These are phyloP conservation scores for Gallinago undulata DNA, from an alignment of 2,113 vertebrate genomes.

Conservation along the genomic window DNA sequence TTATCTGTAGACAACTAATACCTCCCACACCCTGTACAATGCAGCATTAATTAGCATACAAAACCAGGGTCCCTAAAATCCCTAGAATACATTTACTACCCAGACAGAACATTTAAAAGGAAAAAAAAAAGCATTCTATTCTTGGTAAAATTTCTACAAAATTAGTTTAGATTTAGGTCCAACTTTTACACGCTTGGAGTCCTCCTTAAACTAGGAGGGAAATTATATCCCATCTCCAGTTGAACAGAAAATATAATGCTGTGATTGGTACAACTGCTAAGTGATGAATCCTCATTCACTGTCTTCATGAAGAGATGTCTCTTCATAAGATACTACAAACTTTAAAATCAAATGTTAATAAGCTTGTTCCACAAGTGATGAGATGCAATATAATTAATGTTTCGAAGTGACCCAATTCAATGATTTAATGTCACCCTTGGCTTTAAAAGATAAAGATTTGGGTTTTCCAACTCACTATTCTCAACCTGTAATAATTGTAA, in stretches of 20 bases:
- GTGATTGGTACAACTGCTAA: background rate
- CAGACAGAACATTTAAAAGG: background rate
- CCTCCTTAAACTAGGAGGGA: background rate
- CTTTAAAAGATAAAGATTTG: background rate
- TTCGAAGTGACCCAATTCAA: background rate
- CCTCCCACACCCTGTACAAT: fast-evolving
- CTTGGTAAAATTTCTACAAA: background rate
- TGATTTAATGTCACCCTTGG: background rate
- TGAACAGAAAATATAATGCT: background rate
- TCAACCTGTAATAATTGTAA: fast-evolving
- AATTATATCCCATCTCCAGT: background rate
- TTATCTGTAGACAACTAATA: background rate
- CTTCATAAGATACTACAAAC: background rate
- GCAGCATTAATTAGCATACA: background rate
- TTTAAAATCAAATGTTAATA: background rate
- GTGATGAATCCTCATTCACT: background rate
- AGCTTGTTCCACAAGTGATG: background rate
- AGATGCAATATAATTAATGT: fast-evolving
- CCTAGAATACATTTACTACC: background rate
- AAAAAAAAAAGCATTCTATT: background rate
- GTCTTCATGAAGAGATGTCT: background rate
- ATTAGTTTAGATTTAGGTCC: background rate
- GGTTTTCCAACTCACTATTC: background rate
- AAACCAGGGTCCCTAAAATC: background rate
- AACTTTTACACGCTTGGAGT: background rate